phyloP scores from a whole-genome alignment of 2,113 vertebrate species.

The Rhinolophus sinicus region DNA sequence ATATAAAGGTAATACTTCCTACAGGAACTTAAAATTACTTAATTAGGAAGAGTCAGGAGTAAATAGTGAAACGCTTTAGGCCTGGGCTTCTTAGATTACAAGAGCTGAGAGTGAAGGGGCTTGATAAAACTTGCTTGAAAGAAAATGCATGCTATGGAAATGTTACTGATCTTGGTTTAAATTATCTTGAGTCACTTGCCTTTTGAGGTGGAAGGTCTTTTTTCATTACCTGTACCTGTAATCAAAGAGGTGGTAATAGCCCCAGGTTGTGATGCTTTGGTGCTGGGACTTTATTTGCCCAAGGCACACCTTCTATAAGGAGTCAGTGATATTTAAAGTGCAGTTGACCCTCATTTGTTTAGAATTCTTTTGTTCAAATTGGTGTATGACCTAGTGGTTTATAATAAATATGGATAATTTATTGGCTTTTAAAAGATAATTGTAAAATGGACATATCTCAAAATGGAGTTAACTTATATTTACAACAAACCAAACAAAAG shows the following conservation, averaged over 20 bases:
- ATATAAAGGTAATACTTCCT: background rate
- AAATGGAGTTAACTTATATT: slow-evolving; percentile 73
- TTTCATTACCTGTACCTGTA: slow-evolving; percentile 17
- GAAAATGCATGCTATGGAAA: background rate
- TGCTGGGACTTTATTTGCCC: slow-evolving; percentile 36
- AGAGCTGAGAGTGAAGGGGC: background rate
- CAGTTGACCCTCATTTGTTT: background rate
- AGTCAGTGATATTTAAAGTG: background rate
- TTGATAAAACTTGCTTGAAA: background rate
- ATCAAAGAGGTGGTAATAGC: background rate
- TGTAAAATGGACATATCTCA: slow-evolving; percentile 69
- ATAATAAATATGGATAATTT: slow-evolving; percentile 52
- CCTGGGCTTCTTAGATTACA: background rate
- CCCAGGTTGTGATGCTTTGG: background rate
- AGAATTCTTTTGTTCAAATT: background rate
- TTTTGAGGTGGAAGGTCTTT: background rate
- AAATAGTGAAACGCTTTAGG: background rate
- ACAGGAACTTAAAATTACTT: slow-evolving; percentile 23
- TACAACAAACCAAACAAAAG: slow-evolving; percentile 87
- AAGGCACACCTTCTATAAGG: background rate
- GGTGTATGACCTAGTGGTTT: slow-evolving; percentile 23
- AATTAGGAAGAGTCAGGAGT: slow-evolving; percentile 30
- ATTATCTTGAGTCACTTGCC: background rate
- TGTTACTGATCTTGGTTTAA: background rate
- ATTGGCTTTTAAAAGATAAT: slow-evolving; percentile 57